A percentile compares a stretch with the other conserved stretches of the same genome.
Conservation (phyloP, 2,113 vertebrate genomes). For the Myrmecobius fasciatus region DNA sequence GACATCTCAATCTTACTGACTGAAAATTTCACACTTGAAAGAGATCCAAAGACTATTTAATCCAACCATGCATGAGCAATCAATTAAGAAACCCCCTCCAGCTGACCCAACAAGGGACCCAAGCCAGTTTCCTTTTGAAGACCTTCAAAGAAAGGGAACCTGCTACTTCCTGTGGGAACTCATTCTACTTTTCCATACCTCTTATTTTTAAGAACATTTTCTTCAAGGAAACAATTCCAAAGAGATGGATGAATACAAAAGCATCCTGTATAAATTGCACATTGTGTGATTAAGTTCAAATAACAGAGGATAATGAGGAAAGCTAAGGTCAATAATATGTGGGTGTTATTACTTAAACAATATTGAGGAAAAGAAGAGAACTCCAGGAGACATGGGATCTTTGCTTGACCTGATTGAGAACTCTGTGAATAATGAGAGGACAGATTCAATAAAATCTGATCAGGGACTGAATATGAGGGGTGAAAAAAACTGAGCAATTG, state of each 20-base stretch:
- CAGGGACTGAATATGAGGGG: not conserved
- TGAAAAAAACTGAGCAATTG: not conserved
- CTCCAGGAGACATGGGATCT: not conserved
- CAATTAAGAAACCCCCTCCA: not conserved
- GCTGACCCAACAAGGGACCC: not conserved
- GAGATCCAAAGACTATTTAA: not conserved
- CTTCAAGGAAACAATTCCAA: not conserved
- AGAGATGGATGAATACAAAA: not conserved
- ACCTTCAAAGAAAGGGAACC: not conserved
- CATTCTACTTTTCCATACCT: not conserved
- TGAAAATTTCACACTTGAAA: not conserved
- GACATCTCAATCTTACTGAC: not conserved
- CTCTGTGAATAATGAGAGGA: not conserved
- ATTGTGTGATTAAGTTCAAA: not conserved
- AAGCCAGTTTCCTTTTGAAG: not conserved
- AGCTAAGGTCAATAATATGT: not conserved
- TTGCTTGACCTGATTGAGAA: not conserved
- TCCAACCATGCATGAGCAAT: not conserved
- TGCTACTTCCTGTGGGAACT: not conserved
- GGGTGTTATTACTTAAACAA: not conserved
- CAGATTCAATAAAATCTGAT: not conserved
- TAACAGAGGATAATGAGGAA: not conserved
- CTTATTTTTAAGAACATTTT: not conserved
- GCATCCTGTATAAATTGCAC: not conserved
- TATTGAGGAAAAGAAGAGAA: not conserved